A percentile compares a stretch with the other conserved stretches of the same genome.
Evolutionary conservation across 2,113 vertebrate species (phyloP).

Genomic region (Phaethon lepturus): DNA sequence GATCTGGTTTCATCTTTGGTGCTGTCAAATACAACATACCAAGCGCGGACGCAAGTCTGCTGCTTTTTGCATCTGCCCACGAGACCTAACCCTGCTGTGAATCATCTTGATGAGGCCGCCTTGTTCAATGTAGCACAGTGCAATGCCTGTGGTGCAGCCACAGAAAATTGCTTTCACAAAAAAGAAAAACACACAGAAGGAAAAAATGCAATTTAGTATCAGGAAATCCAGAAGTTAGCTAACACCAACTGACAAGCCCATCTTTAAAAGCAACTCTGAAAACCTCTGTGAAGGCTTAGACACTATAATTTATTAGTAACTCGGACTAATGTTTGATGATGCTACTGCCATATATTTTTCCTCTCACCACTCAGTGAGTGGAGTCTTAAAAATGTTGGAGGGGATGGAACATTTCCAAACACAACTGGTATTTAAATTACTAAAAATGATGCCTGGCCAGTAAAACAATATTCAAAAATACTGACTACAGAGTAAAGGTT

Average conservation of each 20-base stretch:
- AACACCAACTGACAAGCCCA: neutral
- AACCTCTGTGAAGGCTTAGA: neutral
- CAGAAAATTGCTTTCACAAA: neutral
- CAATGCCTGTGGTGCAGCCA: rapidly evolving
- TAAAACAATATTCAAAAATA: neutral
- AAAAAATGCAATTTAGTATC: neutral
- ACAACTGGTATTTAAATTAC: neutral
- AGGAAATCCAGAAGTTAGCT: neutral
- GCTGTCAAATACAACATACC: neutral
- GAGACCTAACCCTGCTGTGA: rapidly evolving
- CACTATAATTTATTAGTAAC: neutral
- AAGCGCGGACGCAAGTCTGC: neutral
- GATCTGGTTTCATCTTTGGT: neutral
- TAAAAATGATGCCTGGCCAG: neutral
- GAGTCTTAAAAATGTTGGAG: neutral
- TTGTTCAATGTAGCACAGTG: rapidly evolving
- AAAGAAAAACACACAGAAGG: neutral
- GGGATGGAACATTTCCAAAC: neutral
- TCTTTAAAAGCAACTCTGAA: neutral
- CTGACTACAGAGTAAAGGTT: neutral
- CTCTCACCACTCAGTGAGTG: neutral
- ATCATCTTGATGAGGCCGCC: rapidly evolving
- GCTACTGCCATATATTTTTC: neutral
- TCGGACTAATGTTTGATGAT: neutral
- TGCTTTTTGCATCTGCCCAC: neutral